Percentiles rank a stretch among this genome's conserved stretches.
Evolutionary conservation across 1,140 invertebrate genomes (phyloP).

Genomic region (Drosophila orena): DNA sequence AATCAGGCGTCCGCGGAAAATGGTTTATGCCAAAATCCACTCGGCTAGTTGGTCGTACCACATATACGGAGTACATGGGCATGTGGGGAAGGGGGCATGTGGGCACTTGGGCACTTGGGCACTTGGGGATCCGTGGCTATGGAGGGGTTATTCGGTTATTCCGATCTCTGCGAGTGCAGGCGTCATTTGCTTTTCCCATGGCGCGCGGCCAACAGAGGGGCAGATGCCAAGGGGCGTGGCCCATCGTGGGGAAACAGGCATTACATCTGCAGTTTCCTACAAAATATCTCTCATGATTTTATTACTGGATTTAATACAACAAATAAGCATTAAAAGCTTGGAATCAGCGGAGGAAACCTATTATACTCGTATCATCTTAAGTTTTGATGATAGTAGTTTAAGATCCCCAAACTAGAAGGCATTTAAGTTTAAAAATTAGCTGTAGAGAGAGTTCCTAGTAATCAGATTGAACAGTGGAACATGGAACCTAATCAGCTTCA

Average conservation of each 20-base stretch:
- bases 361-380: no score
- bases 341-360: no score
- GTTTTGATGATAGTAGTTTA: no score
- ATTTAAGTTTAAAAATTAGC: no score
- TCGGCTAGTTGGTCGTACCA: conserved; percentile 35
- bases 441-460: no score
- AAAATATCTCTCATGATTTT: no score
- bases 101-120: no score
- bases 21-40: conserved; percentile 70
- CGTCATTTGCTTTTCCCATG: conserved; percentile 60
- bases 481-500: no score
- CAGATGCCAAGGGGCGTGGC: neutral
- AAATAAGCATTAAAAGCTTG: no score
- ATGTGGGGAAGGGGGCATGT: neutral
- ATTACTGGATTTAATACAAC: no score
- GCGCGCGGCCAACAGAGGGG: conserved; percentile 48
- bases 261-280: neutral
- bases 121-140: conserved; percentile 7
- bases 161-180: conserved; percentile 33
- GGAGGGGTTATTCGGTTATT: conserved; percentile 27
- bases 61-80: neutral
- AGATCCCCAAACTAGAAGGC: no score
- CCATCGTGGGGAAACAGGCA: neutral
- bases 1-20: conserved; percentile 78
- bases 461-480: no score